A percentile compares a stretch with the other conserved stretches of the same genome.
Conservation (phyloP, 2,797 vertebrate species). For the Bufotes viridis region DNA sequence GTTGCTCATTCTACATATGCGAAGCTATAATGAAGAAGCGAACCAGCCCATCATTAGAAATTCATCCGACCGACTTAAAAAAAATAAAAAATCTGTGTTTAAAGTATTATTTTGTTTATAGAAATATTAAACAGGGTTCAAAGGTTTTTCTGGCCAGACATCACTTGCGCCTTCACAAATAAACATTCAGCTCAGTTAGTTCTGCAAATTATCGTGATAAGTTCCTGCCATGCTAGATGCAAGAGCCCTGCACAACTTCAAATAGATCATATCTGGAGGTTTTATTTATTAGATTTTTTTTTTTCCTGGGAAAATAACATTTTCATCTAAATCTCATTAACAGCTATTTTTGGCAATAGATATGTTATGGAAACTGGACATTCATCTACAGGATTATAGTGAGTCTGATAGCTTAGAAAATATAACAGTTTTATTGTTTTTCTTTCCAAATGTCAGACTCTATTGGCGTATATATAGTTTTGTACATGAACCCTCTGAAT, state of each 20-base stretch:
- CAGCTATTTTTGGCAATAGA: constrained; percentile 44
- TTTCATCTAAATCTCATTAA: constrained; percentile 40
- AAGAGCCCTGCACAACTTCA: constrained; percentile 40
- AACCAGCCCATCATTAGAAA: constrained; percentile 27
- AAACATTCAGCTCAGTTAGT: constrained; percentile 57
- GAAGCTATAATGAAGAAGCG: constrained; percentile 26
- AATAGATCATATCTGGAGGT: constrained; percentile 29
- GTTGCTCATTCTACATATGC: not conserved
- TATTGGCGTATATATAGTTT: too few species aligned
- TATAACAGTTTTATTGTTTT: not conserved
- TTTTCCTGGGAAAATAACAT: constrained; percentile 44
- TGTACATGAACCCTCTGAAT: too few species aligned
- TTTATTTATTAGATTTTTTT: constrained; percentile 36
- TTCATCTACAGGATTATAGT: constrained; percentile 7
- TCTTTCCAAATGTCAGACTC: not conserved
- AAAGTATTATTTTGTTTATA: constrained; percentile 57
- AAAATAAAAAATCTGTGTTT: constrained; percentile 38
- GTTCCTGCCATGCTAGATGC: constrained; percentile 37
- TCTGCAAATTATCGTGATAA: constrained; percentile 61
- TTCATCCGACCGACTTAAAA: constrained; percentile 22
- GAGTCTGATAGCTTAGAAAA: not conserved
- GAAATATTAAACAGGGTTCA: constrained; percentile 62
- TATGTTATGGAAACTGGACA: constrained; percentile 40
- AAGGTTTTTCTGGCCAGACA: constrained; percentile 61
- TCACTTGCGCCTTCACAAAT: constrained; percentile 59